Percentiles rank a stretch among this genome's conserved stretches.
Evolutionary conservation across 2,888 invertebrate genomes (phyloP).

Genomic region (Linnaemya vulpina): DNA sequence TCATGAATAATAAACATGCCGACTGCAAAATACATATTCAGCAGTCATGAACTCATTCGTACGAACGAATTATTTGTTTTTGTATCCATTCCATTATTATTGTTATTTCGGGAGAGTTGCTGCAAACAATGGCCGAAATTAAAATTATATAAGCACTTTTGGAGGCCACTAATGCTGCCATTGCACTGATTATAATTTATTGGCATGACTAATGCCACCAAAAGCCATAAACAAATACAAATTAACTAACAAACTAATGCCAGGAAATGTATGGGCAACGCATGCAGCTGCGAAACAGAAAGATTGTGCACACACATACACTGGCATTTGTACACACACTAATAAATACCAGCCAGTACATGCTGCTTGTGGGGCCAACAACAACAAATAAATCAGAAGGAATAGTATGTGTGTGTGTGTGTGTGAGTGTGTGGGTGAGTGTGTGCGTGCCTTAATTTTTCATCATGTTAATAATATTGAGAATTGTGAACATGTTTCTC

Average conservation of each 20-base stretch:
- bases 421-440: neutral
- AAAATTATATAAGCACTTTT: slow-evolving; percentile 30
- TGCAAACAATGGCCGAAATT: slow-evolving; percentile 38
- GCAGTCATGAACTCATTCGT: slow-evolving; percentile 26
- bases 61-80: slow-evolving; percentile 4
- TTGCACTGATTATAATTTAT: slow-evolving; percentile 66
- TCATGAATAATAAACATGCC: slow-evolving; percentile 6
- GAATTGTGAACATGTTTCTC: slow-evolving; percentile 33
- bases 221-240: slow-evolving; percentile 67
- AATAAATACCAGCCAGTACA: neutral
- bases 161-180: slow-evolving; percentile 54
- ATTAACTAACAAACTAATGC: slow-evolving; percentile 57
- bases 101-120: slow-evolving; percentile 30
- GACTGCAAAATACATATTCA: neutral
- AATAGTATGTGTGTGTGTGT: neutral
- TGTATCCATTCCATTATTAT: slow-evolving; percentile 25
- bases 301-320: neutral
- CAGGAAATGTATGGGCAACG: neutral
- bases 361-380: neutral
- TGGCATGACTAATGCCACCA: slow-evolving; percentile 66
- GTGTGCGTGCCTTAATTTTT: slow-evolving; percentile 15
- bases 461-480: slow-evolving; percentile 32
- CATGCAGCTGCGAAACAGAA: neutral
- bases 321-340: too few relatives aligned
- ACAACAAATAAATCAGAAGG: slow-evolving; percentile 1